A percentile compares a stretch with the other conserved stretches of the same genome.
Conservation (phyloP, 2,888 invertebrate species). For the Drosophila neotestacea region DNA sequence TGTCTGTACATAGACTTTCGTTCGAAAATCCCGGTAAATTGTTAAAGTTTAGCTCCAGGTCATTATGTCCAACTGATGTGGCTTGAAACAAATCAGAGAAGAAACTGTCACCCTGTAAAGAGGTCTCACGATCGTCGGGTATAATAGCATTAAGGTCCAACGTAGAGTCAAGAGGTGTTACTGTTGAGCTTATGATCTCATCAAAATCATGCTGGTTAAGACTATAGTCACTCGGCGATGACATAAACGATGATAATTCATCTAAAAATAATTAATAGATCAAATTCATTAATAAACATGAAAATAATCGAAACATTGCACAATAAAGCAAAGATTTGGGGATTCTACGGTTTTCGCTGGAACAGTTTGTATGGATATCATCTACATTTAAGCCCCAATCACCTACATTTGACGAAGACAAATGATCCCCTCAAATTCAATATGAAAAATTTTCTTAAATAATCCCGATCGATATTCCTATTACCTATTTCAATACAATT, state of each 20-base stretch:
- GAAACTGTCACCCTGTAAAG: conserved; percentile 39
- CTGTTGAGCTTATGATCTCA: conserved; percentile 79
- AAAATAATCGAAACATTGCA: too few species aligned
- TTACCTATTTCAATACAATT: too few species aligned
- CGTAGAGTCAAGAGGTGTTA: conserved; percentile 73
- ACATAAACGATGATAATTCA: conserved; percentile 74
- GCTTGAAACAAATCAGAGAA: conserved; percentile 49
- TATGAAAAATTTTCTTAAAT: too few species aligned
- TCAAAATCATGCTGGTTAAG: conserved; percentile 74
- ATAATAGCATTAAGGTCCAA: conserved; percentile 65
- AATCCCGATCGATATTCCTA: too few species aligned
- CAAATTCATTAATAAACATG: neutral
- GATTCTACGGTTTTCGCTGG: too few species aligned
- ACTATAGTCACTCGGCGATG: conserved; percentile 71
- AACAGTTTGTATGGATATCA: too few species aligned
- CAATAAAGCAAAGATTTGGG: too few species aligned
- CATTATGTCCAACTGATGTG: conserved; percentile 27
- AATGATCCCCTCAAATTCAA: too few species aligned
- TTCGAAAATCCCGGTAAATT: conserved; percentile 55
- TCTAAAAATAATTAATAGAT: conserved; percentile 50
- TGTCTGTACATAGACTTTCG: conserved; percentile 42
- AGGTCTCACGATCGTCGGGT: conserved; percentile 30
- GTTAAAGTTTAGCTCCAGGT: conserved; percentile 54
- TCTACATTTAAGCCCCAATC: too few species aligned
- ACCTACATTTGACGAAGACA: too few species aligned